Conservation (phyloP, 2,888 invertebrate genomes). For the Operophtera brumata region DNA sequence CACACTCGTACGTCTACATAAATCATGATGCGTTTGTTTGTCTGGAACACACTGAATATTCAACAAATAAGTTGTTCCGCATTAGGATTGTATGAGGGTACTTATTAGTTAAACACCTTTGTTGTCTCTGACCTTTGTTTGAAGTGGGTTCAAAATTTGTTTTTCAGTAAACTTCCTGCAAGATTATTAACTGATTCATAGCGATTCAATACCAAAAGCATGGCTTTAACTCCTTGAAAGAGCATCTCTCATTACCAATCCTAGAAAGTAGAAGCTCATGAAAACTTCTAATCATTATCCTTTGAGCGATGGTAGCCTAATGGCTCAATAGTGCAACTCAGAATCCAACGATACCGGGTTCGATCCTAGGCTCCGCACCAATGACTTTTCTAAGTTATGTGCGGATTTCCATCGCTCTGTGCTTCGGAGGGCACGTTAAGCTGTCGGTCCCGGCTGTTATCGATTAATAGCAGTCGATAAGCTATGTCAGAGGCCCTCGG, state of each 20-base stretch:
- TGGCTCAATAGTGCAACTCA: too few species aligned
- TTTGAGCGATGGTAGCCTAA: too few species aligned
- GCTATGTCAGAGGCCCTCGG: too few species aligned
- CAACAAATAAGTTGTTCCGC: conserved; percentile 44
- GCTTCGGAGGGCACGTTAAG: too few species aligned
- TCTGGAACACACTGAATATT: conserved; percentile 46
- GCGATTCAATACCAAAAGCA: not conserved
- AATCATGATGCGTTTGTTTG: conserved; percentile 50
- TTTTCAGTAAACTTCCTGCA: conserved; percentile 8
- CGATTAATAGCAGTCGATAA: too few species aligned
- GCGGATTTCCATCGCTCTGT: too few species aligned
- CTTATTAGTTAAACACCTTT: conserved; percentile 20
- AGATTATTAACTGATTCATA: conserved; percentile 9
- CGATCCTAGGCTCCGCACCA: too few species aligned
- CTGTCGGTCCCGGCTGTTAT: too few species aligned
- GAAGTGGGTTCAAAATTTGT: conserved; percentile 14
- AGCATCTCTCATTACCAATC: not conserved
- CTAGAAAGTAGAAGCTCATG: not conserved
- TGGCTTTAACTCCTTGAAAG: too few species aligned
- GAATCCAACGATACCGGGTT: too few species aligned
- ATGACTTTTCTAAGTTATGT: too few species aligned
- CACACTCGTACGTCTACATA: conserved; percentile 44
- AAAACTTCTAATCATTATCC: too few species aligned
- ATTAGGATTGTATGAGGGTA: conserved; percentile 34
- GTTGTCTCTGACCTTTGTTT: conserved; percentile 18